phyloP scores from a whole-genome alignment of 2,888 invertebrate species.

The Watsonalla binaria region DNA sequence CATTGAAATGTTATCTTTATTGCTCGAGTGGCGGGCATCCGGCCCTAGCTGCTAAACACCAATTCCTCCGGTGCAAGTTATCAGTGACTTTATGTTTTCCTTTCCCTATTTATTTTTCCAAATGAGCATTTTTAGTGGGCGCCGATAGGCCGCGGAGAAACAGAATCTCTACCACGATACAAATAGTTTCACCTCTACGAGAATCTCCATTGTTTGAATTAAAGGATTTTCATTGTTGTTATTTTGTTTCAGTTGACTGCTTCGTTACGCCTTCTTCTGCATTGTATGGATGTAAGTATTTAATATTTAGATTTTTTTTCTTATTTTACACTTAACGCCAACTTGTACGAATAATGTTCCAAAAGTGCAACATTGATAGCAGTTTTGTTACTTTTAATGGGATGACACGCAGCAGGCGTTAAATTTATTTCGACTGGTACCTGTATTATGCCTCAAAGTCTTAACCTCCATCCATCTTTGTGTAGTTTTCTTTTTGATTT shows the following conservation, averaged over 20 bases:
- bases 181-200: not conserved
- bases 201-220: not conserved
- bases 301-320: not conserved
- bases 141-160: not conserved
- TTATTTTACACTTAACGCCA: not conserved
- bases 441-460: not conserved
- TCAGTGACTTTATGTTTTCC: constrained; percentile 10
- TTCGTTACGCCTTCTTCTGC: constrained; percentile 24
- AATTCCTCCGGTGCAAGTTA: constrained; percentile 17
- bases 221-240: constrained; percentile 4
- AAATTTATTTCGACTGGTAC: too few relatives aligned
- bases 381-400: too few relatives aligned
- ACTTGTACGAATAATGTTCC: too few relatives aligned
- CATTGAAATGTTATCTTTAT: constrained; percentile 40
- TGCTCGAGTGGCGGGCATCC: constrained; percentile 32
- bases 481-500: too few relatives aligned
- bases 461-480: not conserved
- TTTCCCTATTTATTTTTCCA: constrained; percentile 18
- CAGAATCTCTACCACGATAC: not conserved
- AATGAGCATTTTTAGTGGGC: constrained; percentile 18
- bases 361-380: too few relatives aligned
- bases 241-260: constrained; percentile 31
- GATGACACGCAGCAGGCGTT: too few relatives aligned
- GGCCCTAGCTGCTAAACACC: constrained; percentile 20
- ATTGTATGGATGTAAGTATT: constrained; percentile 40